A percentile compares a stretch with the other conserved stretches of the same genome.
phyloP scores from a whole-genome alignment of 2,888 invertebrate species.

The Cryptophagus acutangulus region DNA sequence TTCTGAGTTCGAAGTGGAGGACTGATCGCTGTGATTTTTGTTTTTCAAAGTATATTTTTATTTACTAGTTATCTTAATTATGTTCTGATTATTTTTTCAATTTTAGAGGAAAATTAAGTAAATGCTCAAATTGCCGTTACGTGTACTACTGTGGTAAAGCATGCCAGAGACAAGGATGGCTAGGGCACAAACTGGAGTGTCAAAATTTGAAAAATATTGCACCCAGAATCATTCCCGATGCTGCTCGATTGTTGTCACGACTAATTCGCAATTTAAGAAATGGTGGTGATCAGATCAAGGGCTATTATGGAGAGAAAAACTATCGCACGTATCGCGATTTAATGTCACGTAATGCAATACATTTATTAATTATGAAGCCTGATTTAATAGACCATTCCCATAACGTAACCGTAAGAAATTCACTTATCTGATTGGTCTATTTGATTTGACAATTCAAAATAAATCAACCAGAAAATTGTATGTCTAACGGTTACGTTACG shows the following conservation, averaged over 20 bases:
- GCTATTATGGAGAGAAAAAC: constrained; percentile 64
- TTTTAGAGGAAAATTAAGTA: constrained; percentile 62
- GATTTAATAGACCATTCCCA: constrained; percentile 26
- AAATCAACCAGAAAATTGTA: no score
- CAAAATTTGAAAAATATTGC: constrained; percentile 64
- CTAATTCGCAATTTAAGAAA: constrained; percentile 65
- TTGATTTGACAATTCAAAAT: no score
- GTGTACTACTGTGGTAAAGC: constrained; percentile 74
- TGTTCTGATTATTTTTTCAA: constrained; percentile 2
- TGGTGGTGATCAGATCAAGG: constrained; percentile 62
- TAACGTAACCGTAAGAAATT: no score
- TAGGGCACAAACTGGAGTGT: constrained; percentile 80
- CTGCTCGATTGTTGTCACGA: constrained; percentile 72
- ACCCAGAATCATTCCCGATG: constrained; percentile 74
- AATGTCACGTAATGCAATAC: constrained; percentile 92
- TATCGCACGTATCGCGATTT: constrained; percentile 79
- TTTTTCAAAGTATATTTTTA: constrained; percentile 68
- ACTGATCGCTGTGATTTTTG: constrained; percentile 73
- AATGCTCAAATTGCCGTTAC: constrained; percentile 80
- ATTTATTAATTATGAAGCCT: no score
- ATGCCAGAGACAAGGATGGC: constrained; percentile 82
- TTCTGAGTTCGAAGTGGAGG: constrained; percentile 65
- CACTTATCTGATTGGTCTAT: no score
- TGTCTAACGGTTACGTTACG: no score
- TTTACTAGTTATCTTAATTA: constrained; percentile 7